Evolutionary conservation across 1,140 invertebrate genomes (phyloP).

Genomic region (Episyrphus balteatus): DNA sequence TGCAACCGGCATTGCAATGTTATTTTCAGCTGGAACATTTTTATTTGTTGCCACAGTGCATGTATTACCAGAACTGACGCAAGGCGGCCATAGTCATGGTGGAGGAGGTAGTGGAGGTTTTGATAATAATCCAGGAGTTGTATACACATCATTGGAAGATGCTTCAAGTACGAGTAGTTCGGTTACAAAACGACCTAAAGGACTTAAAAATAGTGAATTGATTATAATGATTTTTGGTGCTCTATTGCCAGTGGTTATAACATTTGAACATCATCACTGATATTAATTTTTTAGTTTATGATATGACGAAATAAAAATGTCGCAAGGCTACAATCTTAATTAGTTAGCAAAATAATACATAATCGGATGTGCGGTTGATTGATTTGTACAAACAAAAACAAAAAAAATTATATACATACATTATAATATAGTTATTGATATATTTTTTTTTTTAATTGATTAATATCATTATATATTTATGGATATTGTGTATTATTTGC

Average conservation of each 20-base stretch:
- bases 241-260: slow-evolving; percentile 74
- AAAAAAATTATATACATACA: too few relatives aligned
- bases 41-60: slow-evolving; percentile 98
- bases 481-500: slow-evolving; percentile 5
- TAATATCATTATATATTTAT: too few relatives aligned
- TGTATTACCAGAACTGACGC: slow-evolving; percentile 85
- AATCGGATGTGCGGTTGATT: too few relatives aligned
- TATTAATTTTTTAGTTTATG: not conserved
- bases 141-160: slow-evolving; percentile 23
- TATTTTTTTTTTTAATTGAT: too few relatives aligned
- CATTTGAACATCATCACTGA: slow-evolving; percentile 85
- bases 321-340: too few relatives aligned
- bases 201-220: slow-evolving; percentile 67
- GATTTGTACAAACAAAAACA: too few relatives aligned
- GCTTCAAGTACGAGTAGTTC: slow-evolving; percentile 1
- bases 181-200: slow-evolving; percentile 39
- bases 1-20: slow-evolving; percentile 85
- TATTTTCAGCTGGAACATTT: slow-evolving; percentile 98
- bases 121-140: not conserved
- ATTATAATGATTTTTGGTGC: slow-evolving; percentile 73
- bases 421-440: too few relatives aligned
- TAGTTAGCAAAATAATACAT: too few relatives aligned
- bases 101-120: not conserved
- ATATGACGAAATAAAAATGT: too few relatives aligned
- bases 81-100: slow-evolving; percentile 22